A percentile compares a stretch with the other conserved stretches of the same genome.
Conservation (phyloP, 2,888 invertebrate species). For the Deilephila porcellus region DNA sequence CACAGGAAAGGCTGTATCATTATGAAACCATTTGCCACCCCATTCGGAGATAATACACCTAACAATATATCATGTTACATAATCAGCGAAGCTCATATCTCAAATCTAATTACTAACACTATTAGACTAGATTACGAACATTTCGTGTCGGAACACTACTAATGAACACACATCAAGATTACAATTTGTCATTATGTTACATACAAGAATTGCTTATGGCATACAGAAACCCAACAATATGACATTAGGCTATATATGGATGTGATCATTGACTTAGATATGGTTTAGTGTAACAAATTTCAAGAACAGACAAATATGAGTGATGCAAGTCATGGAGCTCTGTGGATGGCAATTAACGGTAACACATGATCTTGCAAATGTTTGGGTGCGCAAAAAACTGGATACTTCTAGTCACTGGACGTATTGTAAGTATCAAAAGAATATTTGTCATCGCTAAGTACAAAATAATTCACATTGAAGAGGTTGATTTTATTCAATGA, state of each 20-base stretch:
- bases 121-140: not conserved
- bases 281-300: constrained; percentile 21
- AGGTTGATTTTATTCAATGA: too few species aligned
- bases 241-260: constrained; percentile 20
- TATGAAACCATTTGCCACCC: too few species aligned
- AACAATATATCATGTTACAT: not conserved
- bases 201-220: constrained; percentile 18
- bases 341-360: constrained; percentile 4
- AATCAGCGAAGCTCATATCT: constrained; percentile 3
- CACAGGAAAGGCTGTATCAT: too few species aligned
- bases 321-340: constrained; percentile 17
- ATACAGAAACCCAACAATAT: constrained; percentile 12
- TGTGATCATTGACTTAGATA: constrained; percentile 10
- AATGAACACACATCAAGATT: constrained; percentile 22
- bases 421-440: not conserved
- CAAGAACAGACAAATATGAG: constrained; percentile 24
- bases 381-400: not conserved
- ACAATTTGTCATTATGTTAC: constrained; percentile 19
- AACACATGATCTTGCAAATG: not conserved
- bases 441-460: not conserved
- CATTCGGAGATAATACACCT: not conserved
- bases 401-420: not conserved
- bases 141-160: constrained; percentile 1
- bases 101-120: not conserved
- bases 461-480: not conserved